Base-by-base conservation (phyloP, 2,797 vertebrate genomes). In the Sciurus vulgaris region DNA sequence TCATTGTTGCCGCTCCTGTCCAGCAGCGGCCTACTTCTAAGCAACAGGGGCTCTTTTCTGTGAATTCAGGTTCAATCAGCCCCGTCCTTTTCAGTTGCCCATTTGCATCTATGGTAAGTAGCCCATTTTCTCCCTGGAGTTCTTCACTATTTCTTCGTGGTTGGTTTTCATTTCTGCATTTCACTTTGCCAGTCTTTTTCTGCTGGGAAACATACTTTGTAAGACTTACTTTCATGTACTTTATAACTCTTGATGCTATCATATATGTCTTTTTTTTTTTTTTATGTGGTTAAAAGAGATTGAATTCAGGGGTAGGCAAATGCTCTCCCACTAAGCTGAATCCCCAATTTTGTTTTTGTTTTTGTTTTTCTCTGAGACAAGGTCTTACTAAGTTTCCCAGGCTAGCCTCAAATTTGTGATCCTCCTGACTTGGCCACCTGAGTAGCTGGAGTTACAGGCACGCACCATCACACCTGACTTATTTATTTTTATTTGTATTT, bases 121-220 rank as follows among this genome's bases (percentile, higher is more conserved):
- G 1, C 14, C 24, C 26, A 74, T 49, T 33, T 84, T 65, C 72
- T 89, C 20, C 49, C 38, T 22, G n/a, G 35, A 9, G 20, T 35
- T 84, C 24, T 41, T 86, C 51, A 83, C 12, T 35, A 51, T 22
- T 87, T 26, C 3, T 54, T 81, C 1, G 33, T 77, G 11, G 10
- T 38, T 67, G 47, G 65, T 93, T 93, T 67, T 70, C 72, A 73
- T 65, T 56, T 86, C 93, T 81, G 18, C 41, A 49, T 61, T 59
- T 83, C 15, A 69, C 7, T 41, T 38, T 83, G 35, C 14, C 76
- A 67, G 18, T 44, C 24, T 56, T 67, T 72, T 74, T 41, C n/a
- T 86, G 17, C 69, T 44, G 17, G 49, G 76, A 90, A 81, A 81
- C n/a, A 89, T 30, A 84, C 11, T 67, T 51, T 51, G 9, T 51